Evolutionary conservation across 1,140 invertebrate genomes (phyloP).

Genomic region (Eueides isabella): DNA sequence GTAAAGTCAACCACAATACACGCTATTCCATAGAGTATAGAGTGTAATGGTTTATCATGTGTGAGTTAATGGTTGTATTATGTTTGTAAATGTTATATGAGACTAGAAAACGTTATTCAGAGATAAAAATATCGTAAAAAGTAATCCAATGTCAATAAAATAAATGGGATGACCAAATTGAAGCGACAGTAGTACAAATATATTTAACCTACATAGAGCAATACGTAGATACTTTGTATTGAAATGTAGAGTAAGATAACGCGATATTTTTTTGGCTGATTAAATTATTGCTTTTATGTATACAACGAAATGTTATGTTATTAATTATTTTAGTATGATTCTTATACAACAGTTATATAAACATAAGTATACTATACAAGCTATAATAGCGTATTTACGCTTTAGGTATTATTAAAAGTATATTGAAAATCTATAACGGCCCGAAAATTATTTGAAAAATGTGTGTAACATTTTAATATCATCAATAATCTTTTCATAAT

Average conservation of each 20-base stretch:
- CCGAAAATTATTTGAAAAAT: too few species aligned
- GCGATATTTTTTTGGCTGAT: neutral
- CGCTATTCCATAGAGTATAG: neutral
- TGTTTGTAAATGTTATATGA: neutral
- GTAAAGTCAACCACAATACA: neutral
- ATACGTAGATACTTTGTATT: neutral
- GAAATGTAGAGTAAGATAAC: slow-evolving; percentile 2
- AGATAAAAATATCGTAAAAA: slow-evolving; percentile 19
- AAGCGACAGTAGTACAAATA: neutral
- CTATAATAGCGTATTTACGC: too few species aligned
- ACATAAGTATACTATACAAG: too few species aligned
- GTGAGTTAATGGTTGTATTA: neutral
- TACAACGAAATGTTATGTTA: neutral
- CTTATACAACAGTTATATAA: too few species aligned
- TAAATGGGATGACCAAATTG: neutral
- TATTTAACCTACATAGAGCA: slow-evolving; percentile 5
- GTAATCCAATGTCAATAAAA: slow-evolving; percentile 23
- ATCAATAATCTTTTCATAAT: too few species aligned
- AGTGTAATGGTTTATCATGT: neutral
- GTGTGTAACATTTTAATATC: too few species aligned
- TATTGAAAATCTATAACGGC: neutral
- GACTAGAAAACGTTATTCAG: neutral
- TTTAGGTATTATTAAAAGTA: neutral
- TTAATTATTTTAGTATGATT: too few species aligned
- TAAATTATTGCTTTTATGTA: neutral